Evolutionary conservation across 2,797 vertebrate genomes (phyloP), one percentile per base, ranked within the genome.

Genomic region (Mergus octosetaceus): DNA sequence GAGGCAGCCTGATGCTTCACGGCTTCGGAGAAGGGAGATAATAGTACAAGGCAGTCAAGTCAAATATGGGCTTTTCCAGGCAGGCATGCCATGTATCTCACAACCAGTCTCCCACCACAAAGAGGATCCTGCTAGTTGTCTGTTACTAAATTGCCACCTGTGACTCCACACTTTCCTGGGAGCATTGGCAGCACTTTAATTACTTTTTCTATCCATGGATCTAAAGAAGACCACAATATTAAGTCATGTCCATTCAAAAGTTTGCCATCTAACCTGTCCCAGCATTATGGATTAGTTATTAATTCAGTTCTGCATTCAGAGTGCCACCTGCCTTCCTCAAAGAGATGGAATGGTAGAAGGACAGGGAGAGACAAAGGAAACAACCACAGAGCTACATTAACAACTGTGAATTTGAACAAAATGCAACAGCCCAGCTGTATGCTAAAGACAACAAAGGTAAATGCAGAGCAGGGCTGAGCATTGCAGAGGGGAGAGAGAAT

Each of bases 391-490:
- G 57, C 65, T 47, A 36, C 22, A 3, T 20, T 34, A 28, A 20
- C 7, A 75, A 24, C 14, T 4, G 8, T 17, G 36, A 27, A 51
- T 11, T 14, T 0, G 0, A 69, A 39, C 15, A 25, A 54, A 75
- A 76, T 56, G 36, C 65, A 86, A 41, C 28, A 70, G 45, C n/a
- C 45, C 56, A 0, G 1, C 32, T 60, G 14, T 32, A 1, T 24
- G 28, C 36, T 74, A 24, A 43, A 27, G 36, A 36, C 12, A 73
- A 22, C 34, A 36, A 13, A 18, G 68, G 9, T 30, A 62, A 36
- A 36, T 0, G 0, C 0, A 2, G 34, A 53, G 14, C 43, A 39
- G 43, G 24, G 11, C 49, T 4, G 1, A 38, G 38, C 9, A 6
- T 27, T 1, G 1, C 58, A 56, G 47, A 81, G 34, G 5, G 15